Base-by-base conservation (phyloP, 2,888 invertebrate species). In the Aleiodes alternator region DNA sequence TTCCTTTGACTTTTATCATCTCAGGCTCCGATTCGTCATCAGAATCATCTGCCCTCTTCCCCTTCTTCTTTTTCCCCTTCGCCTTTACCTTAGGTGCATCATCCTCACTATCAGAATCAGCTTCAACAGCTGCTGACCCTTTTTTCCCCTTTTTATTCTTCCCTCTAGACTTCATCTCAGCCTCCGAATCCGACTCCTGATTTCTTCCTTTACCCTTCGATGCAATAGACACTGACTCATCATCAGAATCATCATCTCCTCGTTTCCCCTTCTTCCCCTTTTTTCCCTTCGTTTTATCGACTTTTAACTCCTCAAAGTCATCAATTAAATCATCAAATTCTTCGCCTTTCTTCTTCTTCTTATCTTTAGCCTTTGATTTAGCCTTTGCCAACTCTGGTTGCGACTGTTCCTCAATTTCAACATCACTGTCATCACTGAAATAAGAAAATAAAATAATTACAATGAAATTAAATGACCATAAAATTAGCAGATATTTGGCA, bases 351-450 rank as follows among this genome's bases (percentile, higher is more conserved):
- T 66, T 92, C 87, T 83, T 92, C 90, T 81, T 91, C 90, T 81
- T 91, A 90, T 75, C 84, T 81, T 78, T 90, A 87, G 76, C 90
- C 90, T 84, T 92, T 90, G 84, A 82, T 80, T 85, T 85, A 14
- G 80, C 79, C 59, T 89, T 88, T 69, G 85, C 85, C 68, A 87
- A 86, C 69, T 88, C 88, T 72, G 86, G 91, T 74, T 90, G 81
- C 72, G 82, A 88, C 76, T 90, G 77, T 34, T 83, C 91, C 55
- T 92, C 92, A 75, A 91, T 89, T 70, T 91, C 92, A 83, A 92
- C 90, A 84, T 94, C 94, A 86, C 93, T 93, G 83, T 94, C 94
- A 84, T 94, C 94, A 84, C 94, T 94, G 87, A 83, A 91, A 61
- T 51, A 73, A 48, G 14, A 66, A 14, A 51, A 34, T 31, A 16